Conservation (phyloP, 2,888 invertebrate genomes). For the Synergus laeviventris region DNA sequence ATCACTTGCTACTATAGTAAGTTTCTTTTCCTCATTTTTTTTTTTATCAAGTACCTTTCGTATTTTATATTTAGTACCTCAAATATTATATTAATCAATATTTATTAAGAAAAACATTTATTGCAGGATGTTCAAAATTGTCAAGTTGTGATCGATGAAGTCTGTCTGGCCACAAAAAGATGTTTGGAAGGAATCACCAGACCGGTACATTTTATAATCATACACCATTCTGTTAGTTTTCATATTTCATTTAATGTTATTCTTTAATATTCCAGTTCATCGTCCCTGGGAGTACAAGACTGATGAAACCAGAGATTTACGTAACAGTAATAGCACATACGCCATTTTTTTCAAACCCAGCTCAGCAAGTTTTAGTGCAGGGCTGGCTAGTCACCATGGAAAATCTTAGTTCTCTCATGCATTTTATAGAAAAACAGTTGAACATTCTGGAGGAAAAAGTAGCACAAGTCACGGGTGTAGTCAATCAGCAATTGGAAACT, state of each 20-base stretch:
- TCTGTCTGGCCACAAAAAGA: conserved; percentile 78
- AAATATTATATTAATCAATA: background rate
- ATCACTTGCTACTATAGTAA: conserved; percentile 84
- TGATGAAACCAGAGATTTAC: conserved; percentile 83
- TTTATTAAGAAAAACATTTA: conserved; percentile 13
- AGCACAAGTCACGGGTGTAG: conserved; percentile 78
- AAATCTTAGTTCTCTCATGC: conserved; percentile 80
- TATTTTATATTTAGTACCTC: background rate
- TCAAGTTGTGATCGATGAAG: conserved; percentile 81
- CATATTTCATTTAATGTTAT: conserved; percentile 26
- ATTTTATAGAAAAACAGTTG: conserved; percentile 79
- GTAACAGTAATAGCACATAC: conserved; percentile 87
- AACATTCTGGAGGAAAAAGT: conserved; percentile 80
- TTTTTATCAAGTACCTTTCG: background rate
- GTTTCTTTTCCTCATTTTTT: conserved; percentile 57
- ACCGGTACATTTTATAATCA: conserved; percentile 75
- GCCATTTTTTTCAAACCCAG: conserved; percentile 84
- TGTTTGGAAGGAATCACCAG: conserved; percentile 79
- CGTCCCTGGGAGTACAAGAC: conserved; percentile 81
- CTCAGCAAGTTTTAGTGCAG: conserved; percentile 85
- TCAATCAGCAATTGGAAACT: conserved; percentile 78
- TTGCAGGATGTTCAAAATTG: conserved; percentile 79
- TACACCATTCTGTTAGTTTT: background rate
- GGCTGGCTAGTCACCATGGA: conserved; percentile 81
- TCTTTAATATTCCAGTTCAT: conserved; percentile 77